Conservation (phyloP, 2,888 invertebrate species). For the Ganaspis brasiliensis region DNA sequence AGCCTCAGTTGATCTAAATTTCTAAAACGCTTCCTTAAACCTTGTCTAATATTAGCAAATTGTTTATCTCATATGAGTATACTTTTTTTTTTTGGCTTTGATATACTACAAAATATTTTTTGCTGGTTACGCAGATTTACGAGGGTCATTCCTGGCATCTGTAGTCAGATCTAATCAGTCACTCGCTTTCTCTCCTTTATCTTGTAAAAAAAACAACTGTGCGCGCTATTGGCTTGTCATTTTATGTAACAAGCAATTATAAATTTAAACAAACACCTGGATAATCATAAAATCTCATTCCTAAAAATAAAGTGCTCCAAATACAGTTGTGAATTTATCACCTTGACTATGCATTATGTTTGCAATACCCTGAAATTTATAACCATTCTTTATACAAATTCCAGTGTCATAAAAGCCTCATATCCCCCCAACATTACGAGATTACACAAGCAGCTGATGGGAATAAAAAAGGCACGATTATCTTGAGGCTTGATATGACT, state of each 20-base stretch:
- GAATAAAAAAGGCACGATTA: neutral
- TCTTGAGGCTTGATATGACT: neutral
- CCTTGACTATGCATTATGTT: neutral
- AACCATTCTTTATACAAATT: neutral
- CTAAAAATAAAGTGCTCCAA: constrained; percentile 25
- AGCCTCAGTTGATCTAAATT: no score
- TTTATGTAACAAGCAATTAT: constrained; percentile 33
- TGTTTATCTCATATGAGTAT: constrained; percentile 2
- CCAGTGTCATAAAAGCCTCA: neutral
- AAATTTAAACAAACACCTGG: neutral
- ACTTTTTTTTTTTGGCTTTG: neutral
- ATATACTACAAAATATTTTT: neutral
- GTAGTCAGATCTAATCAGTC: constrained; percentile 16
- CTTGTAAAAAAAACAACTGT: neutral
- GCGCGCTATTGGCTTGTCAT: constrained; percentile 1
- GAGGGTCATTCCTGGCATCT: constrained; percentile 20
- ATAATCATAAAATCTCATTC: neutral
- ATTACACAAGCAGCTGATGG: neutral
- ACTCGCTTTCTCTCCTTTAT: constrained; percentile 9
- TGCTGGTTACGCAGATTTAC: constrained; percentile 8
- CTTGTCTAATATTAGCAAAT: neutral
- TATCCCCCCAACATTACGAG: neutral
- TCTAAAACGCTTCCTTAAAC: constrained; percentile 4
- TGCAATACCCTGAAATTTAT: neutral
- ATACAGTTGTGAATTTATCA: constrained; percentile 1